Conservation (phyloP, 2,113 vertebrate species). For the Eptesicus fuscus region DNA sequence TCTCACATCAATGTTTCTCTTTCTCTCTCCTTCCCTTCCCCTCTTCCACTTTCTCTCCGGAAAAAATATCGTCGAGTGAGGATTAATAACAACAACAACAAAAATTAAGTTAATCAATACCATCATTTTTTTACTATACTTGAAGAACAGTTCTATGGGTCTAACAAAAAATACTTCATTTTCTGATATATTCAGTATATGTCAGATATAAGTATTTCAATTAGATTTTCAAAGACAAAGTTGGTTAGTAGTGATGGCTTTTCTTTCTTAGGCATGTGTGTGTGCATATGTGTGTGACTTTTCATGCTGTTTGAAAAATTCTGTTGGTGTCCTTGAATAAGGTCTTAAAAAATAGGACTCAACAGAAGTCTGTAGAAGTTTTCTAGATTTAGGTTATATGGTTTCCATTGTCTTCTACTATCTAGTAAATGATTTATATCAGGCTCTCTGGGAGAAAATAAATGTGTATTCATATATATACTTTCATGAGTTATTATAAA, state of each 20-base stretch:
- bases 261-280: neutral
- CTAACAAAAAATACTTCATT: neutral
- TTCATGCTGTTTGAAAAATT: slow-evolving; percentile 27
- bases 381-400: slow-evolving; percentile 16
- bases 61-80: too few species aligned
- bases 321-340: slow-evolving; percentile 26
- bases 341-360: neutral
- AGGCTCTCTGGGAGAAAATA: neutral
- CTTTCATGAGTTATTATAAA: neutral
- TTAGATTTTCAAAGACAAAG: slow-evolving; percentile 27
- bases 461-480: neutral
- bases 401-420: slow-evolving; percentile 36
- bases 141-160: neutral
- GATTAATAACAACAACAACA: too few species aligned
- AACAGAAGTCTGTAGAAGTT: neutral
- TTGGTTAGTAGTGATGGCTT: neutral
- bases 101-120: neutral
- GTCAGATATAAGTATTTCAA: neutral
- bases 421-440: slow-evolving; percentile 33
- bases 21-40: too few species aligned
- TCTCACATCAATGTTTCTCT: too few species aligned
- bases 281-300: neutral
- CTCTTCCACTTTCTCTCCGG: too few species aligned
- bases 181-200: neutral
- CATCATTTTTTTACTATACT: neutral